Evolutionary conservation across 2,113 vertebrate genomes (phyloP).

Genomic region (Callaeas wilsoni): DNA sequence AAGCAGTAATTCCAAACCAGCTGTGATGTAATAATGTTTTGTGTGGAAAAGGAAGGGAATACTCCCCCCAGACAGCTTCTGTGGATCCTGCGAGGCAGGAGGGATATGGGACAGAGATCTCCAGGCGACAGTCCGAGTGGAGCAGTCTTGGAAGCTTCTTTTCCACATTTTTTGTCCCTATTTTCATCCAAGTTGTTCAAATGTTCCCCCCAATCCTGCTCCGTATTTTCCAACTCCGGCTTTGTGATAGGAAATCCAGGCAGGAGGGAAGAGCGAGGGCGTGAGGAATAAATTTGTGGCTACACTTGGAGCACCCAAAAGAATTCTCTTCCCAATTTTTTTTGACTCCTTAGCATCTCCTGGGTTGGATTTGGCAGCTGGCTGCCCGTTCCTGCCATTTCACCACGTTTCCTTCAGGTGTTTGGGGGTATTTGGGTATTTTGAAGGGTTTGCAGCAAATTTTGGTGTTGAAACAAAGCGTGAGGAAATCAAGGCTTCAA

Average conservation of each 20-base stretch:
- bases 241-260: neutral
- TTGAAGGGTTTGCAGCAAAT: neutral
- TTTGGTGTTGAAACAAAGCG: rapidly evolving
- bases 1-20: neutral
- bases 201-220: neutral
- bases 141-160: neutral
- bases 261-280: neutral
- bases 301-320: neutral
- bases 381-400: neutral
- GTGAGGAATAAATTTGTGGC: neutral
- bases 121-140: neutral
- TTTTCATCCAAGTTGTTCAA: neutral
- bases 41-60: neutral
- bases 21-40: neutral
- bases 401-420: neutral
- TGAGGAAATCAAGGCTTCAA: neutral
- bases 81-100: neutral
- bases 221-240: neutral
- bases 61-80: neutral
- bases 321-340: neutral
- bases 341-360: neutral
- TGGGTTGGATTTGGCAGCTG: neutral
- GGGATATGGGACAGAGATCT: neutral
- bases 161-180: neutral
- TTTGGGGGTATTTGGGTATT: neutral